Conservation (phyloP, 2,888 invertebrate species). For the Plagodis pulveraria region DNA sequence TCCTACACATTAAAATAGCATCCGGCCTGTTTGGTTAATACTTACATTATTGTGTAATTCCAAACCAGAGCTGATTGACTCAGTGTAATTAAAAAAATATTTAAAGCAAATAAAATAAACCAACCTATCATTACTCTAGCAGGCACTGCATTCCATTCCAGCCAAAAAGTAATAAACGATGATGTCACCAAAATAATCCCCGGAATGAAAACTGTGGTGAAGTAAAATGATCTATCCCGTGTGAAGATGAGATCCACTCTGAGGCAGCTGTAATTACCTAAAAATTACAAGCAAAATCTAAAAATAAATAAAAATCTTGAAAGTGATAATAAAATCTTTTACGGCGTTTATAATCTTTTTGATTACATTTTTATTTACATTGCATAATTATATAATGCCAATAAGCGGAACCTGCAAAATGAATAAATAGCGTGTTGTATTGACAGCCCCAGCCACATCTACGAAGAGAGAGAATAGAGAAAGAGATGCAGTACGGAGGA, state of each 20-base stretch:
- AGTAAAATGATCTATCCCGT: conserved; percentile 97
- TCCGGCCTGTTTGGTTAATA: conserved; percentile 17
- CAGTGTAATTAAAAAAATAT: conserved; percentile 28
- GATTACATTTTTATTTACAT: conserved; percentile 63
- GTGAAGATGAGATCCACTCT: conserved; percentile 97
- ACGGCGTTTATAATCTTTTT: conserved; percentile 27
- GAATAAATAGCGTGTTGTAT: conserved; percentile 69
- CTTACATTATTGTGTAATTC: conserved; percentile 30
- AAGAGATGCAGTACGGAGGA: conserved; percentile 69
- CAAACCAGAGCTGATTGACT: conserved; percentile 23
- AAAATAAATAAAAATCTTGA: conserved; percentile 58
- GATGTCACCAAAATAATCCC: conserved; percentile 98
- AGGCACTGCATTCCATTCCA: conserved; percentile 98
- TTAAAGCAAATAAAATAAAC: conserved; percentile 67
- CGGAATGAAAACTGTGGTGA: conserved; percentile 98
- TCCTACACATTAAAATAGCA: conserved; percentile 18
- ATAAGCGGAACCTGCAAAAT: conserved; percentile 66
- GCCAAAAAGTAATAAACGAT: conserved; percentile 98
- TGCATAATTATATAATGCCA: conserved; percentile 47
- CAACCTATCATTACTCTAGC: conserved; percentile 98
- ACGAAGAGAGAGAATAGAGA: conserved; percentile 50
- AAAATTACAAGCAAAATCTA: conserved; percentile 78
- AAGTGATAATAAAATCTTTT: conserved; percentile 42
- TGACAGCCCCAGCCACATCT: conserved; percentile 76
- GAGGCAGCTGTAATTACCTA: conserved; percentile 98